Base-by-base conservation (phyloP, 1,140 invertebrate species). In the Lepidurus apus region DNA sequence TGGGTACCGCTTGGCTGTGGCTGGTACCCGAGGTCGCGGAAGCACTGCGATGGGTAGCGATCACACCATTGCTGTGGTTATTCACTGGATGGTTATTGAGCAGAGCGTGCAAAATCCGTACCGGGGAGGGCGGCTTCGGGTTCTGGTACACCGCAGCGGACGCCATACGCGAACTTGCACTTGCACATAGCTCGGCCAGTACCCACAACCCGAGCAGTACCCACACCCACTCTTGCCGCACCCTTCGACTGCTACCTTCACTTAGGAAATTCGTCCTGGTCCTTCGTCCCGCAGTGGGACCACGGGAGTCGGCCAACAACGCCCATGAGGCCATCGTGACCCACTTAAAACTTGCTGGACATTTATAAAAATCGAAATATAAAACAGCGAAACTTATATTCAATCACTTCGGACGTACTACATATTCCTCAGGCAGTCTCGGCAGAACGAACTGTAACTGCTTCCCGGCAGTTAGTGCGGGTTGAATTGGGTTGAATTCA, bases 1-100 rank as follows among this genome's bases (percentile, higher is more conserved):
- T 83, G 43, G 53, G 53, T 3, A 17, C 5, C 45, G n/a, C 6
- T 65, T 21, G 53, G 9, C 17, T 17, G 21, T 0, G 21, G 53
- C 17, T n/a, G 43, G 24, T 21, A 77, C 26, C 75, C 42, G 75
- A 77, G 75, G 26, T 43, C 17, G 43, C 75, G 34, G 75, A 44
- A 45, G 75, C 43, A 45, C 24, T 44, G 24, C 17, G 42, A 9
- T 21, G 24, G 42, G 17, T 13, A 1, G 43, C 10, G 21, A 42
- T 1, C 75, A 1, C 47, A 47, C 75, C n/a, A 9, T 34, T 45
- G 75, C 42, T 34, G 43, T 42, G 24, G 42, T 44, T 42, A 45
- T 77, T 34, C 43, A n/a, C 75, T 21, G 43, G 43, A 17, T 26
- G 47, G 42, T 77, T 42, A 21, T 65, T 65, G 53, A 65, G 53